Evolutionary conservation across 1,140 invertebrate genomes (phyloP).

Genomic region (Palaemon carinicauda): DNA sequence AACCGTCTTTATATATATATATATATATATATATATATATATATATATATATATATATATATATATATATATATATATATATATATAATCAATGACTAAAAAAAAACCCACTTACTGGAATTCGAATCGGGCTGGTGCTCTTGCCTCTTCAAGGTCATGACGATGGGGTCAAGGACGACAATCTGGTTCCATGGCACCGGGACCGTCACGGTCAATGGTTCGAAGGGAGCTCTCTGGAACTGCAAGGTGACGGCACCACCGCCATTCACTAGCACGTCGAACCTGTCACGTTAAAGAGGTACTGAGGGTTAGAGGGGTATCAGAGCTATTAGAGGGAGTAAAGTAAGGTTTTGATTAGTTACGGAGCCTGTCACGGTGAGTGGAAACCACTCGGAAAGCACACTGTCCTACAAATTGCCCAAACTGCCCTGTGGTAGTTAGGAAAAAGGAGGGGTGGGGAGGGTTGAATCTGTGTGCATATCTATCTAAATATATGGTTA

Average conservation of each 20-base stretch:
- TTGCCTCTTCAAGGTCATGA: conserved; percentile 78
- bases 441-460: not conserved
- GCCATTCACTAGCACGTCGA: conserved; percentile 97
- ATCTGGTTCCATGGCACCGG: conserved; percentile 97
- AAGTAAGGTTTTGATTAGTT: no score
- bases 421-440: no score
- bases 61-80: not conserved
- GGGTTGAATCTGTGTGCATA: no score
- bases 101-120: conserved; percentile 11
- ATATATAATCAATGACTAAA: not conserved
- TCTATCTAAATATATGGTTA: no score
- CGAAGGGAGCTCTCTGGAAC: conserved; percentile 93
- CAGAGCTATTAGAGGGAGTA: no score
- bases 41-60: conserved; percentile 1
- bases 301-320: no score
- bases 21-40: not conserved
- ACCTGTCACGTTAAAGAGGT: conserved; percentile 84
- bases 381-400: no score
- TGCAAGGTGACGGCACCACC: conserved; percentile 97
- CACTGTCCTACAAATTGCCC: no score
- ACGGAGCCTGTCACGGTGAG: no score
- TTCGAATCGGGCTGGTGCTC: conserved; percentile 61
- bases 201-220: conserved; percentile 83
- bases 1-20: no score
- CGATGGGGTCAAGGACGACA: conserved; percentile 84